Base-by-base conservation (phyloP, 2,888 invertebrate species). In the Dexiosoma caninum region DNA sequence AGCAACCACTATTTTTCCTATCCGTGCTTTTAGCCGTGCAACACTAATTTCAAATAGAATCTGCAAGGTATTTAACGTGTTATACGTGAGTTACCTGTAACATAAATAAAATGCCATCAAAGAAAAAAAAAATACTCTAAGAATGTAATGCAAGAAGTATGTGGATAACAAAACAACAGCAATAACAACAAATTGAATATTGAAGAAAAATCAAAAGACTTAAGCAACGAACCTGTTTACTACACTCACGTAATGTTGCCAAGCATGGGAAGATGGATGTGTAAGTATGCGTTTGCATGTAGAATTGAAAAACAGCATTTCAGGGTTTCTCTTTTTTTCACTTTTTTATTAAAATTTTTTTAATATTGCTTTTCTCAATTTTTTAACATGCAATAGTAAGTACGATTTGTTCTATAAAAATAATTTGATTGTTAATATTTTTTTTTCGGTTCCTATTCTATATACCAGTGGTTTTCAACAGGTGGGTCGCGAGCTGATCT, bases 141-240 rank as follows among this genome's bases (percentile, higher is more conserved):
- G 40, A 74, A 70, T 80, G 67, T 51, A 67, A 64, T 64, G 42
- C 69, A 32, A 69, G 60, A 60, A 53, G 40, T 14, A 37, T 44
- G 14, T 21, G 9, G 19, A 12, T 40, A 23, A 19, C 6, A 59
- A 67, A 66, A n/a, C 32, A 40, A 55, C 23, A 42, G 10, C 19
- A 60, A 66, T 55, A 46, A 35, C 16, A 23, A 67, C 16, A 14
- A n/a, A 32, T 12, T 40, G 23, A 64, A 40, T 14, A 21, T 62
- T 60, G 66, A 75, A 75, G 60, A 60, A 32, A 70, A 67, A 64
- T 67, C 72, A 72, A 77, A 81, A 81, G 81, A 77, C 76, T 81
- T 77, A 72, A 81, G 81, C 70, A 72, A 69, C 62, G 49, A 81
- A 81, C 81, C 67, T 81, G 81, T 77, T 72, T 69, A 16, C 27